Evolutionary conservation across 2,888 invertebrate species (phyloP).

Genomic region (Drosophila subsilvestris): DNA sequence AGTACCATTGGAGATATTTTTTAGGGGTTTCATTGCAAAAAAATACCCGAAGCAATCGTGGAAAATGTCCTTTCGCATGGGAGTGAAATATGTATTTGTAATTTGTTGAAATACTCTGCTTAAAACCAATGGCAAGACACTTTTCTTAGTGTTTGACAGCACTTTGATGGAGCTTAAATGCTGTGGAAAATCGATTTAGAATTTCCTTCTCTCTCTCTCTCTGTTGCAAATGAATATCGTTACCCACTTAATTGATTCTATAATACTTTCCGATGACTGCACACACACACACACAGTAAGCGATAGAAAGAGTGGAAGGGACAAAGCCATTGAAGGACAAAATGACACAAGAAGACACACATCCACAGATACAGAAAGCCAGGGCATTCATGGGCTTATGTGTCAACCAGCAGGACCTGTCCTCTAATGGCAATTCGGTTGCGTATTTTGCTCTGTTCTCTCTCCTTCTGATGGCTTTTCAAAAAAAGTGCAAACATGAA

Average conservation of each 20-base stretch:
- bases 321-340: constrained; percentile 19
- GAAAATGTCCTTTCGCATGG: background rate
- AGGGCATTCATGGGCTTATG: background rate
- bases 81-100: background rate
- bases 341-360: background rate
- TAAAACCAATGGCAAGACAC: background rate
- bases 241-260: constrained; percentile 34
- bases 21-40: no score
- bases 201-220: background rate
- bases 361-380: background rate
- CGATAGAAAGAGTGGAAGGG: background rate
- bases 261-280: constrained; percentile 37
- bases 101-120: background rate
- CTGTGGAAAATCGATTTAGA: background rate
- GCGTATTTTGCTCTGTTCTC: constrained; percentile 30
- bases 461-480: constrained; percentile 58
- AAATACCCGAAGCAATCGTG: no score
- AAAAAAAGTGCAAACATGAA: constrained; percentile 68
- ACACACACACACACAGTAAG: background rate
- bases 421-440: constrained; percentile 50
- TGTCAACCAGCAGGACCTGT: constrained; percentile 32
- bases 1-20: no score
- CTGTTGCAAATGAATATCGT: constrained; percentile 11
- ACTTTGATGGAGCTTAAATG: background rate
- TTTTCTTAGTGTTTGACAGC: background rate